Conservation (phyloP, 92 coral and sea anemone species). For the Porites rus region DNA sequence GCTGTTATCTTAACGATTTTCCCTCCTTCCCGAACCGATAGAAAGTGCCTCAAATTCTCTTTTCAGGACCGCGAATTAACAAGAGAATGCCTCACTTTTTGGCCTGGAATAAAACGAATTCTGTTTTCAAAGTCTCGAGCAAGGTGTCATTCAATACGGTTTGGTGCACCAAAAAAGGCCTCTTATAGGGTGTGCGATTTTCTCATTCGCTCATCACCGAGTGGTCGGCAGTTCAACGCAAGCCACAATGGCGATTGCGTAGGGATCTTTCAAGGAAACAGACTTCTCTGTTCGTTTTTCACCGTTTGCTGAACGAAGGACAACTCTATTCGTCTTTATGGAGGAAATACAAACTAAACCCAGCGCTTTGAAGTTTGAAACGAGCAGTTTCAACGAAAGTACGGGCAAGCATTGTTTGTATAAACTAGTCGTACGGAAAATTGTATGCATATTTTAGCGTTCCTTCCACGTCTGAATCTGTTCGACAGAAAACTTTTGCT, state of each 20-base stretch:
- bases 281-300: slow-evolving; percentile 34
- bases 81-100: slow-evolving; percentile 42
- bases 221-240: slow-evolving; percentile 96
- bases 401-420: slow-evolving; percentile 96
- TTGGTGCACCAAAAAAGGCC: slow-evolving; percentile 98
- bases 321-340: slow-evolving; percentile 66
- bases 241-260: slow-evolving; percentile 92
- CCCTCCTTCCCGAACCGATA: slow-evolving; percentile 57
- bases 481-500: slow-evolving; percentile 51
- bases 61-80: slow-evolving; percentile 19
- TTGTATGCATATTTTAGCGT: slow-evolving; percentile 98
- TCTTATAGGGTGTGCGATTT: slow-evolving; percentile 98
- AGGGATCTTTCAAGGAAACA: slow-evolving; percentile 48
- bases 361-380: slow-evolving; percentile 78
- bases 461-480: slow-evolving; percentile 83
- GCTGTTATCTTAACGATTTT: slow-evolving; percentile 60
- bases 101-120: slow-evolving; percentile 83
- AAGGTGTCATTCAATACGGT: slow-evolving; percentile 99
- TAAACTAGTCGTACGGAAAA: slow-evolving; percentile 98
- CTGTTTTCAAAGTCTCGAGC: slow-evolving; percentile 86
- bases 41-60: slow-evolving; percentile 47
- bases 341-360: slow-evolving; percentile 82
- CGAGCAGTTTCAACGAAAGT: slow-evolving; percentile 87
- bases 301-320: slow-evolving; percentile 45
- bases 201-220: slow-evolving; percentile 97